phyloP scores from a whole-genome alignment of 2,113 vertebrate species.

The Eolophus roseicapilla region DNA sequence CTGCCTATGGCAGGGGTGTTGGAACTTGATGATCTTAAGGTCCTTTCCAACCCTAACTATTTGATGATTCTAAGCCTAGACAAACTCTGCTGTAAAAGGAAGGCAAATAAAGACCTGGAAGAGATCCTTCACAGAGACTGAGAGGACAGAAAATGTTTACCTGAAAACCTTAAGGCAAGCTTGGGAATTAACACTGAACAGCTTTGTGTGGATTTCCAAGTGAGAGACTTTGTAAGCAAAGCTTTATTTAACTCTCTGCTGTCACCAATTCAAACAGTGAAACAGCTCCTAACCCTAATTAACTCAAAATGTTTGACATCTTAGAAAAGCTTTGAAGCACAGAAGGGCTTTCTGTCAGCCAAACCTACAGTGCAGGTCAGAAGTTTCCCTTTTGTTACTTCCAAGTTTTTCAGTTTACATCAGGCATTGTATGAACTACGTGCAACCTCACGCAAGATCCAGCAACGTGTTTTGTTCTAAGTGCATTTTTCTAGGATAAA shows the following conservation, averaged over 20 bases:
- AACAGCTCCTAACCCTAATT: conserved; percentile 39
- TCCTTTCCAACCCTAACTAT: no score
- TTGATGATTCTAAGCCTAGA: not conserved
- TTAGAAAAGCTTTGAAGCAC: conserved; percentile 1
- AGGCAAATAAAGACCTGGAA: conserved; percentile 43
- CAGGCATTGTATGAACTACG: not conserved
- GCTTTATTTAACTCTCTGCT: conserved; percentile 47
- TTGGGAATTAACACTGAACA: conserved; percentile 19
- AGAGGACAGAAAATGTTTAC: conserved; percentile 30
- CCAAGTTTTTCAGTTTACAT: not conserved
- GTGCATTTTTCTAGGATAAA: not conserved
- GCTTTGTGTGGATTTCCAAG: conserved; percentile 12
- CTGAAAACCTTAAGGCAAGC: conserved; percentile 1
- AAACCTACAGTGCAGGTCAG: not conserved
- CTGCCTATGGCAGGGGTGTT: no score
- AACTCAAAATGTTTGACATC: conserved; percentile 49
- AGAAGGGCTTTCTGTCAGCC: conserved; percentile 6
- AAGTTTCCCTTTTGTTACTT: not conserved
- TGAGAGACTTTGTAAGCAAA: conserved; percentile 36
- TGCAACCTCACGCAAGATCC: not conserved
- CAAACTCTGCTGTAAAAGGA: conserved; percentile 28
- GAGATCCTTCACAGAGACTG: not conserved
- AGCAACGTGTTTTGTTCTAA: not conserved
- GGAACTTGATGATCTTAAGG: no score
- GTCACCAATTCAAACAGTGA: not conserved